phyloP scores from a whole-genome alignment of 2,888 invertebrate genomes.

The Drosophila anomalipes region DNA sequence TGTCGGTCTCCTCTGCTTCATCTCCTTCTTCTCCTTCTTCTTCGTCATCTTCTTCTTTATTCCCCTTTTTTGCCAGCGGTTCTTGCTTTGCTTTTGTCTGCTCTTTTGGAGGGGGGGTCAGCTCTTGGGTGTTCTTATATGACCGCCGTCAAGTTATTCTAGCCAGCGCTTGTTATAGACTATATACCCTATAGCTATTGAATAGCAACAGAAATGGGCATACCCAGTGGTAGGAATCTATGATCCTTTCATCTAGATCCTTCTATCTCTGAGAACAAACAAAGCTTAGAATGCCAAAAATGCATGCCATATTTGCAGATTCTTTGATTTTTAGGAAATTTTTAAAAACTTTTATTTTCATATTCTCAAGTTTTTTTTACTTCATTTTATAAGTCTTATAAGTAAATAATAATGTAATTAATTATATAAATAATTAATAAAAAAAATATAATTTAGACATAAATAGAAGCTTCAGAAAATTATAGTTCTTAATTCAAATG shows the following conservation, averaged over 20 bases:
- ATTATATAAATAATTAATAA: not conserved
- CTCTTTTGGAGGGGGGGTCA: slow-evolving; percentile 39
- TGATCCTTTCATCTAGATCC: not conserved
- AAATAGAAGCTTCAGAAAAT: not conserved
- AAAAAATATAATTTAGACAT: not conserved
- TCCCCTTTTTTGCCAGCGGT: slow-evolving; percentile 71
- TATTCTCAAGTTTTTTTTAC: not conserved
- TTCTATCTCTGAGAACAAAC: not conserved
- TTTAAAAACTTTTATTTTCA: not conserved
- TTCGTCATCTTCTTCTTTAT: slow-evolving; percentile 43
- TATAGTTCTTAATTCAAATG: not conserved
- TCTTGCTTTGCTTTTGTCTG: slow-evolving; percentile 77
- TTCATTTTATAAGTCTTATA: not conserved
- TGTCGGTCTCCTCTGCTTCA: slow-evolving; percentile 26
- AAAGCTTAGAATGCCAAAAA: too few species aligned
- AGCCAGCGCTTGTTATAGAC: slow-evolving; percentile 37
- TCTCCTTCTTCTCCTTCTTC: not conserved
- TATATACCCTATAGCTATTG: slow-evolving; percentile 35
- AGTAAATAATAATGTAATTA: not conserved
- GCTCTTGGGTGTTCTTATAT: slow-evolving; percentile 76
- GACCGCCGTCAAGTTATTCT: slow-evolving; percentile 70
- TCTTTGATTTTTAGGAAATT: not conserved
- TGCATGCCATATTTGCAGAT: not conserved
- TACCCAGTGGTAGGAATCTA: not conserved
- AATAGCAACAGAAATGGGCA: not conserved